Evolutionary conservation across 2,888 invertebrate species (phyloP).

Genomic region (Philhelius pedissequus): DNA sequence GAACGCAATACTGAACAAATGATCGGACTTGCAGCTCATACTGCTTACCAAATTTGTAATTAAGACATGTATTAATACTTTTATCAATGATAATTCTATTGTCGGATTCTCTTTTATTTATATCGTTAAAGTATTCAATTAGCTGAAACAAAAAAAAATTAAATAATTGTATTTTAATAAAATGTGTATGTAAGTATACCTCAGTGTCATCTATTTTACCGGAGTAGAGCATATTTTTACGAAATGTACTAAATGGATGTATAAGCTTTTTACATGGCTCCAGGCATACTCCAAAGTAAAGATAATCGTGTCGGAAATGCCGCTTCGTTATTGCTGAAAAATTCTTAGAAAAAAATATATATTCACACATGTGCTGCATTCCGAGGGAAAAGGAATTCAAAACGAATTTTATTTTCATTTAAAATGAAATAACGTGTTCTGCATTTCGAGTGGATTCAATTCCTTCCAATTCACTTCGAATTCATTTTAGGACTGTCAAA

Average conservation of each 20-base stretch:
- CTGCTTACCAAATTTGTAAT: conserved; percentile 70
- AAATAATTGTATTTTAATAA: neutral
- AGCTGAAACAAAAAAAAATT: conserved; percentile 65
- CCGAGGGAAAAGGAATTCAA: too few species aligned
- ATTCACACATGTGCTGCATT: too few species aligned
- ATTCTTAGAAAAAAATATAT: conserved; percentile 16
- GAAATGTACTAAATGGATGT: conserved; percentile 49
- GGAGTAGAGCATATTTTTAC: conserved; percentile 63
- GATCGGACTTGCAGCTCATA: conserved; percentile 71
- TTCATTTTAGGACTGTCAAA: too few species aligned
- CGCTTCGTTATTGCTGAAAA: conserved; percentile 71
- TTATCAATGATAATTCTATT: conserved; percentile 71
- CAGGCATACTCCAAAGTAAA: conserved; percentile 74
- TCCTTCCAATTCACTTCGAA: too few species aligned
- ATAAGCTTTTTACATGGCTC: conserved; percentile 70
- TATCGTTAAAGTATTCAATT: conserved; percentile 70
- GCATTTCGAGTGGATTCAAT: too few species aligned
- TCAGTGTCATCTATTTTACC: conserved; percentile 65
- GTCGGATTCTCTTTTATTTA: conserved; percentile 71
- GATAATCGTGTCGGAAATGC: conserved; percentile 73
- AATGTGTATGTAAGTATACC: conserved; percentile 45
- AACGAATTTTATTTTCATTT: too few species aligned
- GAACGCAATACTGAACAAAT: conserved; percentile 74
- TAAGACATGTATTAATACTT: conserved; percentile 73
- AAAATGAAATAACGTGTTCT: too few species aligned